Base-by-base conservation (phyloP, 2,888 invertebrate species). In the Zygaena filipendulae region DNA sequence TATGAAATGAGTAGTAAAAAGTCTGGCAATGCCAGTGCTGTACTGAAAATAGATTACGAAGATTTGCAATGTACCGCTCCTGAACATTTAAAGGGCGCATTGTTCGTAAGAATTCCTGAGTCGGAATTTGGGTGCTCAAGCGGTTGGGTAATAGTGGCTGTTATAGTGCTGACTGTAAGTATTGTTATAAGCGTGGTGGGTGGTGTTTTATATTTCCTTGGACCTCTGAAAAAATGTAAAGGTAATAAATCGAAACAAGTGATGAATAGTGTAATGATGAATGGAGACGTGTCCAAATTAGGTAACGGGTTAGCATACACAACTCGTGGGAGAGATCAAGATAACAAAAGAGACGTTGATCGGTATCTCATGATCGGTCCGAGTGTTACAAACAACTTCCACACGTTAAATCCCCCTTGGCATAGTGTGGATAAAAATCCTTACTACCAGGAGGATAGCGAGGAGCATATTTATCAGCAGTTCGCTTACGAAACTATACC, bases 91-190 rank as follows among this genome's bases (percentile, higher is more conserved):
- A 68, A 69, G 23, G 74, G 75, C 31, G 67, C 74, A 24, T 56
- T 82, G 32, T 66, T 86, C 42, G 66, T 79, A 24, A 82, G 83
- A 43, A 83, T 84, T 36, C 82, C 83, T 7, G 85, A 86, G 52
- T 83, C 84, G 24, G 83, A 85, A 53, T 82, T 85, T 45, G 82
- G 84, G 42, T 85, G 85, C 62, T 84, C 84, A 32, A 77, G 71
- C 40, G 83, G 83, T 16, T 85, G 84, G 85, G 74, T 85, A 39
- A 80, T 84, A 39, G 81, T 83, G 27, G 72, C 80, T 29, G 62
- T 80, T 39, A 68, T 80, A 47, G 80, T 81, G 49, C 57, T 81
- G 49, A 75, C 79, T 48, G 66, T 80, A 44, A 80, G 81, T 62
- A 74, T 83, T 47, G 64, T 82, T 37, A 82, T 82, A 47, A 80